A percentile compares a stretch with the other conserved stretches of the same genome.
These are phyloP conservation scores for Cosmia pyralina DNA, from an alignment of 2,888 invertebrate genomes.

Conservation along the genomic window DNA sequence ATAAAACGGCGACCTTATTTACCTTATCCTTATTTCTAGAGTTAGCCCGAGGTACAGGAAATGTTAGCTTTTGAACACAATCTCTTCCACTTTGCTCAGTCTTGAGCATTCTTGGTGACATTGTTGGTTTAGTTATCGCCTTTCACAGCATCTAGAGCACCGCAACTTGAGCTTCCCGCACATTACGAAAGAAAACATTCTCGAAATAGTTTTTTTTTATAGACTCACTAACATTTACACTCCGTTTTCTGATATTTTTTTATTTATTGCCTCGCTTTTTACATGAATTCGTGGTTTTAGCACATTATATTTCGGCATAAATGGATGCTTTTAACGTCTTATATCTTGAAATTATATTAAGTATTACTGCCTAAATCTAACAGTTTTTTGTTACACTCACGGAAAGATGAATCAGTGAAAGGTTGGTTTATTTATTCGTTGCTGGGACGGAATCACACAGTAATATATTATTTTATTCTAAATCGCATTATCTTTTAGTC, in stretches of 20 bases:
- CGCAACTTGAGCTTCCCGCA: constrained; percentile 1
- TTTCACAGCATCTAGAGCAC: constrained; percentile 30
- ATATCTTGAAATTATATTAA: neutral
- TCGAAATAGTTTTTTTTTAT: neutral
- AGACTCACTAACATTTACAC: neutral
- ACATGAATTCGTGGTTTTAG: too few species aligned
- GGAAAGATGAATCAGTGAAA: neutral
- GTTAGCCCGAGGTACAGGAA: constrained; percentile 13
- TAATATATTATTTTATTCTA: constrained; percentile 38
- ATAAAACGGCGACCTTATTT: constrained; percentile 1
- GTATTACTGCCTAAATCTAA: neutral
- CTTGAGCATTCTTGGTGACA: constrained; percentile 30
- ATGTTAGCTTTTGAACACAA: constrained; percentile 30
- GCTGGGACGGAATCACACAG: constrained; percentile 4
- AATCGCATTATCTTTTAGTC: constrained; percentile 46
- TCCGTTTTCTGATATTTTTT: too few species aligned
- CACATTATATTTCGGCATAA: neutral
- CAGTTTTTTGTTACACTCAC: neutral
- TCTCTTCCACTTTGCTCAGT: constrained; percentile 32
- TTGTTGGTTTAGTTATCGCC: constrained; percentile 38
- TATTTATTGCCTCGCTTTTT: neutral
- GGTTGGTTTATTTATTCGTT: neutral
- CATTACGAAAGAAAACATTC: neutral
- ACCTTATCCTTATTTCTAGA: neutral
- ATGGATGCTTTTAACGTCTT: neutral